Evolutionary conservation across 2,113 vertebrate genomes (phyloP), one percentile per base, ranked within the genome.

Genomic region (Cyphomyrus plagiostoma): DNA sequence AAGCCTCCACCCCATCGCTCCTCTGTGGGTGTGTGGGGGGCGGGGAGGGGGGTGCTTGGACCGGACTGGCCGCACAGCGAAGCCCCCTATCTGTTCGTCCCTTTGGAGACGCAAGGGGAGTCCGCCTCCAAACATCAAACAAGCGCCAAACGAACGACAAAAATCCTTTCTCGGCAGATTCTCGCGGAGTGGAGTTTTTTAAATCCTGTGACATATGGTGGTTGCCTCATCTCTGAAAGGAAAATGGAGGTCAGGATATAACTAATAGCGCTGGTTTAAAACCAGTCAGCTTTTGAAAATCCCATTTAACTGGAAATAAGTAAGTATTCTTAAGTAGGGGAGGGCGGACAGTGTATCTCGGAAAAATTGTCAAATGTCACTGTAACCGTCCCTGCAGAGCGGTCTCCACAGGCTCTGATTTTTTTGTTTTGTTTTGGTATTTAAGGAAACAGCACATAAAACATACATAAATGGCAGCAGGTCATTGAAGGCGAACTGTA

Each of bases 391-490:
- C 58, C 56, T 6, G 58, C 21, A 70, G 35, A 58, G 56, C 86
- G 23, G 56, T 7, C 56, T 5, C 58, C n/a, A n/a, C 45, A 8
- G n/a, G 46, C 62, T 30, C 53, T 45, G 9, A 23, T 23, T 62
- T 53, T 35, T 35, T 35, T 35, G 35, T 26, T 74, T 19, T 35
- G 45, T 77, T 74, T 50, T 19, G 66, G 6, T 49, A 48, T 35
- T 66, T 42, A 30, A 70, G 46, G 48, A 89, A 89, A 82, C 70
- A 56, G n/a, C 74, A 46, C 9, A 88, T n/a, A 87, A 35, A 87
- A 10, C 85, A 87, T 21, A 39, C 26, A 39, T 35, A 56, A 4
- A 53, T 52, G 30, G 50, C 26, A 56, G 85, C 39, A 30, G 39
- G 50, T 80, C n/a, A 88, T 1, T 77, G 45, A 74, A 74, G 58